These are phyloP conservation scores for Coboldia fuscipes DNA, from an alignment of 1,140 invertebrate species.

Conservation along the genomic window DNA sequence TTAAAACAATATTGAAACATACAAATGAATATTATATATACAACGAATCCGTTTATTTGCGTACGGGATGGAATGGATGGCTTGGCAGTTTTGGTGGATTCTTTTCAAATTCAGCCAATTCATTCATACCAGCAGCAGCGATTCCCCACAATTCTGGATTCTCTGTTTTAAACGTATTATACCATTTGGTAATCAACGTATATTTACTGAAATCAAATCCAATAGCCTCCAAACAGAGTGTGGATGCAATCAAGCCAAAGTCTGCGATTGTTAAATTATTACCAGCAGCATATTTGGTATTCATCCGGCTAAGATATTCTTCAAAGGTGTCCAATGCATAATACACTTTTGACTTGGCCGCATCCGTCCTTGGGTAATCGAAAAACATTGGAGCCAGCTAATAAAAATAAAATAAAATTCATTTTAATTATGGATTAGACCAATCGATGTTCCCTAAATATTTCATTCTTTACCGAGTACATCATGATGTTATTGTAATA, in stretches of 20 bases:
- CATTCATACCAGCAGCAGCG: conserved; percentile 36
- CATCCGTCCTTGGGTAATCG: conserved; percentile 38
- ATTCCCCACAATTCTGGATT: conserved; percentile 45
- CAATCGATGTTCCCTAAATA: not conserved
- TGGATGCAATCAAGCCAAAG: conserved; percentile 41
- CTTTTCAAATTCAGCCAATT: conserved; percentile 35
- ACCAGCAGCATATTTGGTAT: conserved; percentile 38
- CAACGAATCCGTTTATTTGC: no score
- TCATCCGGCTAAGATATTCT: conserved; percentile 33
- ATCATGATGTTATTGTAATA: conserved; percentile 48
- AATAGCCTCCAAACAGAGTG: conserved; percentile 47
- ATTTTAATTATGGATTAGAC: not conserved
- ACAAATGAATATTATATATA: no score
- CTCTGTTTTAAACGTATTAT: conserved; percentile 38
- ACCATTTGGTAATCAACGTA: conserved; percentile 34
- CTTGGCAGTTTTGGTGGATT: conserved; percentile 43
- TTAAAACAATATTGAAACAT: no score
- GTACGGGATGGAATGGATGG: conserved; percentile 46
- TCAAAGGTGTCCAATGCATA: conserved; percentile 43
- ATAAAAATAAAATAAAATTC: conserved; percentile 10
- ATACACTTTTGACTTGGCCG: conserved; percentile 38
- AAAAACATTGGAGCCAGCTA: conserved; percentile 42
- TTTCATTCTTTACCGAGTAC: conserved; percentile 26
- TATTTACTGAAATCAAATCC: conserved; percentile 36
- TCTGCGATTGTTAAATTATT: conserved; percentile 51